A percentile compares a stretch with the other conserved stretches of the same genome.
Evolutionary conservation across 2,888 invertebrate genomes (phyloP).

Genomic region (Noctua janthe): DNA sequence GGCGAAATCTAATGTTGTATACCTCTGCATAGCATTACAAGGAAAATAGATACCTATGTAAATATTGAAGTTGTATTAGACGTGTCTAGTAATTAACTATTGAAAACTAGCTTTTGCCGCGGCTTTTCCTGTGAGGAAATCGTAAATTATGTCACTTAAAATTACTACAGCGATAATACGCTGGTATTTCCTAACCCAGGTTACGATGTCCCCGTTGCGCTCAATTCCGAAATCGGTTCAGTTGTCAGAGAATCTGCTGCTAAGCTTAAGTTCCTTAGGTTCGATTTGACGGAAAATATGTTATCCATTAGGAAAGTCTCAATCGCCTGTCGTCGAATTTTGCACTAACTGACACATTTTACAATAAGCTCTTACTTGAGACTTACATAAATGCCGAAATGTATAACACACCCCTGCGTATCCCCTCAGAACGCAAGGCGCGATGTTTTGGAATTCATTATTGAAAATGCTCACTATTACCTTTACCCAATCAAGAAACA

Average conservation of each 20-base stretch:
- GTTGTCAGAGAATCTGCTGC: background rate
- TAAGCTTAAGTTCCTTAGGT: background rate
- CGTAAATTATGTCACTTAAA: background rate
- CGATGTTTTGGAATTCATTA: background rate
- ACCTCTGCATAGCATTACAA: background rate
- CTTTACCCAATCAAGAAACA: conserved; percentile 6
- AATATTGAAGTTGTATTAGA: background rate
- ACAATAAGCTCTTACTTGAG: background rate
- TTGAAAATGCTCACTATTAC: background rate
- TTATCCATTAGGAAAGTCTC: background rate
- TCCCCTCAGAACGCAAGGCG: background rate
- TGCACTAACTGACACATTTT: too few relatives aligned
- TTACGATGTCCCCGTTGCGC: too few relatives aligned
- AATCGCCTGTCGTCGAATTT: too few relatives aligned
- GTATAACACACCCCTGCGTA: background rate
- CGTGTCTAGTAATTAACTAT: background rate
- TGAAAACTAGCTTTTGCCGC: background rate
- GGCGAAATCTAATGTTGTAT: background rate
- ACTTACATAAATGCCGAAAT: background rate
- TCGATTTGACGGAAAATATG: background rate
- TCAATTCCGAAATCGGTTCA: background rate
- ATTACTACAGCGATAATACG: background rate
- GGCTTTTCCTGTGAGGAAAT: background rate
- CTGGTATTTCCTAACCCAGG: background rate
- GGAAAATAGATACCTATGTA: background rate